These are phyloP conservation scores for Gasterosteus aculeatus DNA, from an alignment of 2,113 vertebrate species.

Conservation along the genomic window DNA sequence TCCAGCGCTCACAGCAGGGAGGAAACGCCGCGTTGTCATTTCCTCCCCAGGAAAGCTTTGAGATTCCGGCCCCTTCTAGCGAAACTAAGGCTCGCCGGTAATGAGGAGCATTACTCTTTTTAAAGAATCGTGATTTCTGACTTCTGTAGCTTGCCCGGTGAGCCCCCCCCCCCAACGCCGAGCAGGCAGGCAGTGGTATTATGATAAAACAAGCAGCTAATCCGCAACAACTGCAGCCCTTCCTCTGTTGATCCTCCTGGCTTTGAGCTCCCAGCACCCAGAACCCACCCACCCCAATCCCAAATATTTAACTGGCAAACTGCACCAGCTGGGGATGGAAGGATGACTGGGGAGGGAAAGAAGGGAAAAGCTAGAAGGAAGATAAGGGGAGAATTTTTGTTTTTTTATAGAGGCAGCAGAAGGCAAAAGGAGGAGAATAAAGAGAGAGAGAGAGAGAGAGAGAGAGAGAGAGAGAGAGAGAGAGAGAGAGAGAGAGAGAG, in stretches of 20 bases:
- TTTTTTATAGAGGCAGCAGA: conserved; percentile 9
- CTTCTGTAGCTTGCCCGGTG: conserved; percentile 46
- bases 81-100: conserved; percentile 31
- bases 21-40: neutral
- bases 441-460: neutral
- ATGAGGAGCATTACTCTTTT: conserved; percentile 52
- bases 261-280: conserved; percentile 53
- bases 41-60: conserved; percentile 11
- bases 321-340: conserved; percentile 54
- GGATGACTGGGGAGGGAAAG: neutral
- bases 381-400: conserved; percentile 1
- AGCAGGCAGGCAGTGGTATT: conserved; percentile 53
- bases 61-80: conserved; percentile 14
- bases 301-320: conserved; percentile 73
- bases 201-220: conserved; percentile 73
- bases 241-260: conserved; percentile 62
- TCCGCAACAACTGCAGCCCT: conserved; percentile 72
- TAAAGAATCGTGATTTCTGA: conserved; percentile 51
- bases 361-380: conserved; percentile 6
- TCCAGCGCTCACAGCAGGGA: neutral
- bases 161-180: conserved; percentile 23
- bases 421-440: neutral
- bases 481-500: neutral
- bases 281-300: conserved; percentile 20
- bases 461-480: neutral